Evolutionary conservation across 2,888 invertebrate genomes (phyloP).

Genomic region (Andrena bicolor): DNA sequence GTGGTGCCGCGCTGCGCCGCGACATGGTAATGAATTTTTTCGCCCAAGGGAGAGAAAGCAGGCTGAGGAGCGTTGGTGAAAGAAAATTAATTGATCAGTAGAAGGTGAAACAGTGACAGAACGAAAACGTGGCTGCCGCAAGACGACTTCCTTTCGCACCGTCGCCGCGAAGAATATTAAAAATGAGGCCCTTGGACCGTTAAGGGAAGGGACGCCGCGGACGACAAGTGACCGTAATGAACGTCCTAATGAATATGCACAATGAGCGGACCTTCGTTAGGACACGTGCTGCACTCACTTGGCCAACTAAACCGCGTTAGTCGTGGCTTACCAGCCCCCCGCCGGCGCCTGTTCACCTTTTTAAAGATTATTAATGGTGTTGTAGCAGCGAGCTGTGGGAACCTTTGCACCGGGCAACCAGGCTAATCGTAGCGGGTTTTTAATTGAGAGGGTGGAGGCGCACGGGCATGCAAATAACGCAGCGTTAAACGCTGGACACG

Average conservation of each 20-base stretch:
- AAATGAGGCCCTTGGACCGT: constrained; percentile 73
- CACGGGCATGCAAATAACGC: neutral
- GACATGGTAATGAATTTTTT: constrained; percentile 78
- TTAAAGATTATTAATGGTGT: constrained; percentile 63
- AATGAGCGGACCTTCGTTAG: constrained; percentile 70
- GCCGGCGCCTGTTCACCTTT: constrained; percentile 52
- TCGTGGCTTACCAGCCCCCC: constrained; percentile 49
- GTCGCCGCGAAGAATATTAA: constrained; percentile 71
- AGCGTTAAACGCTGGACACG: neutral
- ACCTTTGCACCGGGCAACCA: neutral
- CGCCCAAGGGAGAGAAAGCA: neutral
- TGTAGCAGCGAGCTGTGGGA: constrained; percentile 30
- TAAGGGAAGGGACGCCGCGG: constrained; percentile 56
- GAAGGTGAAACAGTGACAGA: constrained; percentile 2
- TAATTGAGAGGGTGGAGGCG: constrained; percentile 24
- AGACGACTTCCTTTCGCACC: constrained; percentile 49
- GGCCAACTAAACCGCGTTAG: constrained; percentile 55
- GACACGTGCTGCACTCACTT: constrained; percentile 63
- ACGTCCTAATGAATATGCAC: constrained; percentile 77
- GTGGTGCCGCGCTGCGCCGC: constrained; percentile 61
- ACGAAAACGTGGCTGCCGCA: neutral
- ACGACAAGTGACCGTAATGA: constrained; percentile 79
- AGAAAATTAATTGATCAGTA: constrained; percentile 72
- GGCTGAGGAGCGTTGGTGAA: constrained; percentile 57
- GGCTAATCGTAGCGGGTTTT: constrained; percentile 38